These are phyloP conservation scores for Aphodius granarius DNA, from an alignment of 2,888 invertebrate species.

Conservation along the genomic window DNA sequence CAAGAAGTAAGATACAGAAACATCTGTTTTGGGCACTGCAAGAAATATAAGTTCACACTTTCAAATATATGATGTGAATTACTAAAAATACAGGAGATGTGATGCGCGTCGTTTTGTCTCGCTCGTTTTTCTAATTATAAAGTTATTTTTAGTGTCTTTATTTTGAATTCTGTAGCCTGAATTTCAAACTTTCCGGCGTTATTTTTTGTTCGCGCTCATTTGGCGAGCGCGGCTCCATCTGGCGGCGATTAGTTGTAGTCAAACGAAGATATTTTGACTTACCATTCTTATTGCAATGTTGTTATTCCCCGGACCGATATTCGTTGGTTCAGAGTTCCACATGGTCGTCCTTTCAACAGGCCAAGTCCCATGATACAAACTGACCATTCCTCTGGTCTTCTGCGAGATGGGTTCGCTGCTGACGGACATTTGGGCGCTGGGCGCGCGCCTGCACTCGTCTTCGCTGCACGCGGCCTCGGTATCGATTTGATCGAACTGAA, in stretches of 20 bases:
- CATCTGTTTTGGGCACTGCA: neutral
- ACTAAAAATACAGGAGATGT: slow-evolving; percentile 4
- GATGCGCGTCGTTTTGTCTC: neutral
- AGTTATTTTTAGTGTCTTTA: neutral
- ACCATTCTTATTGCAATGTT: slow-evolving; percentile 29
- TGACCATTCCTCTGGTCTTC: slow-evolving; percentile 46
- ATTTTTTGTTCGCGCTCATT: neutral
- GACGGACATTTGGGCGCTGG: slow-evolving; percentile 47
- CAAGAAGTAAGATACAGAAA: neutral
- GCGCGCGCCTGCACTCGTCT: slow-evolving; percentile 40
- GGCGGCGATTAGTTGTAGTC: neutral
- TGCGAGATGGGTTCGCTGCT: slow-evolving; percentile 49
- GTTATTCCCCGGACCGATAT: slow-evolving; percentile 30
- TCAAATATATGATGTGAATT: slow-evolving; percentile 8
- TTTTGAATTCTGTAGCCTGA: neutral
- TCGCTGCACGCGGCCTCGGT: slow-evolving; percentile 39
- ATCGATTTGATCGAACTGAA: slow-evolving; percentile 19
- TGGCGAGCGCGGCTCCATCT: neutral
- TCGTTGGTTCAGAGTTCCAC: slow-evolving; percentile 52
- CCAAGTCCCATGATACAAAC: slow-evolving; percentile 65
- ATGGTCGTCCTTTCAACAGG: slow-evolving; percentile 57
- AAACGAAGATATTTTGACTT: no score
- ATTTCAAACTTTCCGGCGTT: neutral
- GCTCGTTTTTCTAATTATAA: neutral
- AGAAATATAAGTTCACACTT: slow-evolving; percentile 4